Evolutionary conservation across 2,888 invertebrate genomes (phyloP).

Genomic region (Protodeltote pygarga): DNA sequence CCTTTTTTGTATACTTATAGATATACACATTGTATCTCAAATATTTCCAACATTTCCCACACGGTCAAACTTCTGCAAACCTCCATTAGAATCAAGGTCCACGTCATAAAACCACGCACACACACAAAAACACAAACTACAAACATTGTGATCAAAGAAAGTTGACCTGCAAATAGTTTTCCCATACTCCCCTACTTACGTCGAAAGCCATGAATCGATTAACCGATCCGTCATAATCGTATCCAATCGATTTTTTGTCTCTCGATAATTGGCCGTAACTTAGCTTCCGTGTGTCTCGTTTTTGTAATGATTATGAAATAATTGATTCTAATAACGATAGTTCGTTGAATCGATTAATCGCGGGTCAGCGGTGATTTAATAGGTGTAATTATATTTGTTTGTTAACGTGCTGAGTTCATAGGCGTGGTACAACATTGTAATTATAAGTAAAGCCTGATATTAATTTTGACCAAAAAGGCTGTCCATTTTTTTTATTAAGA

Average conservation of each 20-base stretch:
- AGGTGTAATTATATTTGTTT: slow-evolving; percentile 34
- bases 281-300: slow-evolving; percentile 75
- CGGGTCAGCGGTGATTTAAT: slow-evolving; percentile 62
- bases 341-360: slow-evolving; percentile 72
- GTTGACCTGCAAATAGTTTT: slow-evolving; percentile 70
- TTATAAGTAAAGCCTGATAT: neutral
- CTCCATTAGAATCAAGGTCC: slow-evolving; percentile 21
- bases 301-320: slow-evolving; percentile 71
- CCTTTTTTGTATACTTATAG: no score
- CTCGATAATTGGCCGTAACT: slow-evolving; percentile 64
- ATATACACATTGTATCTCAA: no score
- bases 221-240: slow-evolving; percentile 72
- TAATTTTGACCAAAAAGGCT: neutral
- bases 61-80: no score
- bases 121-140: slow-evolving; percentile 23
- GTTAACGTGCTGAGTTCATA: slow-evolving; percentile 19
- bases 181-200: slow-evolving; percentile 67
- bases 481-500: no score
- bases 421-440: slow-evolving; percentile 4
- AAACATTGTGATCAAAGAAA: slow-evolving; percentile 66
- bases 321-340: slow-evolving; percentile 68
- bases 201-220: slow-evolving; percentile 68
- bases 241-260: slow-evolving; percentile 66
- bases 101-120: slow-evolving; percentile 15
- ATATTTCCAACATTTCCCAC: no score